Percentiles rank a stretch among this genome's conserved stretches.
Evolutionary conservation across 2,113 vertebrate genomes (phyloP).

Genomic region (Pheucticus melanocephalus): DNA sequence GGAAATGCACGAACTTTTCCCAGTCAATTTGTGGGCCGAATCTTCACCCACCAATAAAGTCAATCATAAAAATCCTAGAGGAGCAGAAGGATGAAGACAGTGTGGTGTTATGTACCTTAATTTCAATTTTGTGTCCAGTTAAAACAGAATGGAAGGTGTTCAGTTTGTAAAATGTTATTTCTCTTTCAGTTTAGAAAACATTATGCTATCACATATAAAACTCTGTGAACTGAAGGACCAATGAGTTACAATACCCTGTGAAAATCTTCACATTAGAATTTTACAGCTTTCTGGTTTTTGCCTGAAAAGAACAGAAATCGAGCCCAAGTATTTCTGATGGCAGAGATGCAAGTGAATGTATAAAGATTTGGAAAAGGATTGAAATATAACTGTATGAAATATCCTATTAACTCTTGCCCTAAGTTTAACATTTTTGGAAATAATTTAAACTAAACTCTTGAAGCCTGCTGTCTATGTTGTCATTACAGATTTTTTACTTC

Average conservation of each 20-base stretch:
- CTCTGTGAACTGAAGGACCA: background rate
- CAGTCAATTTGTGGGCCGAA: background rate
- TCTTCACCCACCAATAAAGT: background rate
- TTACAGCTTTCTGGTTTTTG: background rate
- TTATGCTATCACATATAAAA: background rate
- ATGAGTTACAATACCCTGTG: background rate
- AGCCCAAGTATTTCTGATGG: constrained; percentile 49
- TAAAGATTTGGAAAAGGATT: constrained; percentile 63
- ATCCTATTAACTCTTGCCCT: constrained; percentile 73
- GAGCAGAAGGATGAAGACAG: background rate
- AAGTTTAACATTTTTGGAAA: constrained; percentile 70
- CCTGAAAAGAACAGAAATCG: constrained; percentile 23
- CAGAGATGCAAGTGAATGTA: constrained; percentile 47
- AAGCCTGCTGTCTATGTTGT: constrained; percentile 70
- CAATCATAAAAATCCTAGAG: background rate
- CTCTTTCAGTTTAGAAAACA: background rate
- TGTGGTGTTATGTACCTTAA: background rate
- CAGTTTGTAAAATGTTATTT: background rate
- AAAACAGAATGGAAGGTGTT: background rate
- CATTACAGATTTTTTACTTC: constrained; percentile 74
- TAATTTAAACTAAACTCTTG: constrained; percentile 73
- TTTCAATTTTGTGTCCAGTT: background rate
- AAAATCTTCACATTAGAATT: background rate
- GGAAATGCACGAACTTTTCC: background rate
- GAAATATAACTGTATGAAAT: constrained; percentile 68